Evolutionary conservation across 2,888 invertebrate species (phyloP), one percentile per base, ranked within the genome.

Genomic region (Endotricha flammealis): DNA sequence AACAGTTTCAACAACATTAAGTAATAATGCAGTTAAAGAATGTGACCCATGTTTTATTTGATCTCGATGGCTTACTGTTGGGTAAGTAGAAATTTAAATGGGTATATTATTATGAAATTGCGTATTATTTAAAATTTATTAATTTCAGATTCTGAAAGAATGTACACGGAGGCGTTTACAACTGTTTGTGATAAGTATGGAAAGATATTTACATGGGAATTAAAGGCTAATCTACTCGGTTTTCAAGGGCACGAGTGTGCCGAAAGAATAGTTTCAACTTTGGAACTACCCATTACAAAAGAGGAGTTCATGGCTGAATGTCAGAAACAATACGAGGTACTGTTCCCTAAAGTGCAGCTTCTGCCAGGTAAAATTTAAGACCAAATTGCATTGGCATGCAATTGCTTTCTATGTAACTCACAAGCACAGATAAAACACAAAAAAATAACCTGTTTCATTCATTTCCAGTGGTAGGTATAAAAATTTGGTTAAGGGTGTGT

Each of bases 121-220:
- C 20, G 16, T 27, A 27, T 28, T 17, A 9, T 12, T 24, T 23
- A 8, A 1, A 9, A 13, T 9, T 16, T 17, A 12, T 13, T 4
- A 16, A 17, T 42, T 42, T 8, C 80, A 95, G 95, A 96, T 88
- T 94, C 95, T 17, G 96, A 96, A 76, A 73, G 66, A 9, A 74
- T 94, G 10, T 96, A 96, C 63, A 91, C 93, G 5, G 77, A 90
- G 65, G 92, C 91, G 2, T 91, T 91, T 54, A 90, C 92, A 64
- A 87, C 77, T 51, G 88, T 94, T 13, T 86, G 91, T 47, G 87
- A 88, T 40, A 87, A 87, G 39, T 95, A 91, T 78, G 93, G 91
- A 0, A 93, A 93, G 70, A 80, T 73, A 5, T 96, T 92, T 65
- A 93, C 93, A 0, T 94, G 93, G 92, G 93, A 94, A 20, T 65